These are phyloP conservation scores for Cheilosia variabilis DNA, from an alignment of 2,888 invertebrate species.

Conservation along the genomic window DNA sequence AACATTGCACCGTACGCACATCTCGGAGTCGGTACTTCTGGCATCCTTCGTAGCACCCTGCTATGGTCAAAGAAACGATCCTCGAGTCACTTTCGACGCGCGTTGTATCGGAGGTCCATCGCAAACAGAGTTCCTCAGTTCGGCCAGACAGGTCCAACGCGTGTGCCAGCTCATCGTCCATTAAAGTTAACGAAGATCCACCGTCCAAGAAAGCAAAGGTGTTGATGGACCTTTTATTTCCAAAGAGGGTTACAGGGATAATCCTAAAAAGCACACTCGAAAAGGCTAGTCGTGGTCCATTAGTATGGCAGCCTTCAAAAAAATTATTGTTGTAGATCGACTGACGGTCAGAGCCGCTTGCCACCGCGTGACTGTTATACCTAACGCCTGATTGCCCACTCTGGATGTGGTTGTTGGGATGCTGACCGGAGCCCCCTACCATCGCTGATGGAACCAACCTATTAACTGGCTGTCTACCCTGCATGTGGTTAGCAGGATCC, in stretches of 20 bases:
- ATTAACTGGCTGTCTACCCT: too few relatives aligned
- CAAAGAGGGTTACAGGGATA: not conserved
- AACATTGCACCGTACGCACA: not conserved
- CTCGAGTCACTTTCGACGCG: not conserved
- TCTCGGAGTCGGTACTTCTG: not conserved
- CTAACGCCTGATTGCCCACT: too few relatives aligned
- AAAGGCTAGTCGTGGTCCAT: not conserved
- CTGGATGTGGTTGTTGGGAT: too few relatives aligned
- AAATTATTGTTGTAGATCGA: not conserved
- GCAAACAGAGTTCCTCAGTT: not conserved
- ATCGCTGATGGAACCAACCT: too few relatives aligned
- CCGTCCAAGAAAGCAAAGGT: not conserved
- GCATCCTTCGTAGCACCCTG: not conserved
- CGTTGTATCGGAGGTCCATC: slow-evolving; percentile 1
- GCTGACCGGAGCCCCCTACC: too few relatives aligned
- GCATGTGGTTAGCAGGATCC: too few relatives aligned
- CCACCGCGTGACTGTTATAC: too few relatives aligned
- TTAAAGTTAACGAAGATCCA: not conserved
- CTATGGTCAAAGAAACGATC: not conserved
- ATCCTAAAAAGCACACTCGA: not conserved
- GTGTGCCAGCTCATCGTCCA: not conserved
- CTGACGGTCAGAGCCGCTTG: not conserved
- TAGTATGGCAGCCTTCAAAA: not conserved
- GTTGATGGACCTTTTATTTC: not conserved
- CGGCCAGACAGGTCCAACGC: not conserved